Conservation (phyloP, 37 sponge, comb jelly and placozoan species). For the Halichondria panicea region DNA sequence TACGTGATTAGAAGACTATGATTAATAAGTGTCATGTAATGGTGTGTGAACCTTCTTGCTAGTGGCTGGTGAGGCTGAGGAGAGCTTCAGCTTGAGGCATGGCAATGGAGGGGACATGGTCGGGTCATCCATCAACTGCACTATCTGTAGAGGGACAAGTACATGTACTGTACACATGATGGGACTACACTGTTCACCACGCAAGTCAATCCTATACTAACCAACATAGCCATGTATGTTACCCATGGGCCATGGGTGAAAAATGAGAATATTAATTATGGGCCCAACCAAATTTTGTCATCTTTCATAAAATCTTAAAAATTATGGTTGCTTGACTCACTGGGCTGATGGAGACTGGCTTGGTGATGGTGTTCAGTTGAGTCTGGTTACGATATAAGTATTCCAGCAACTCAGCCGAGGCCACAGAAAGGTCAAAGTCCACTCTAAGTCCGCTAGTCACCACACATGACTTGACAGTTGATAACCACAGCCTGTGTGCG, state of each 20-base stretch:
- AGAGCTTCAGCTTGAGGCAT: constrained; percentile 30
- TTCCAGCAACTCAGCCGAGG: constrained; percentile 50
- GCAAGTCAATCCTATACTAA: no score
- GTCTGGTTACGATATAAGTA: constrained; percentile 46
- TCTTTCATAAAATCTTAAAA: background rate
- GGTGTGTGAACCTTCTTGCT: background rate
- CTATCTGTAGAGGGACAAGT: background rate
- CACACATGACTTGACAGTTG: constrained; percentile 7
- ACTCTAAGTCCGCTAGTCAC: background rate
- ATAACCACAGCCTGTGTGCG: constrained; percentile 41
- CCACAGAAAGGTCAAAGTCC: constrained; percentile 37
- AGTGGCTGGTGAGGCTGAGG: background rate
- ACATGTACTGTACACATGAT: background rate
- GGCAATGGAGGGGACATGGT: constrained; percentile 8
- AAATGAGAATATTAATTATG: no score
- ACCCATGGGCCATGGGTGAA: no score
- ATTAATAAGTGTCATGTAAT: background rate
- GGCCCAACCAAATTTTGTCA: no score
- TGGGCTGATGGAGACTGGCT: constrained; percentile 45
- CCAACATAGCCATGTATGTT: no score
- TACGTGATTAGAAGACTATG: background rate
- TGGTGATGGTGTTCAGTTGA: constrained; percentile 35
- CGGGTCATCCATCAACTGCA: constrained; percentile 14
- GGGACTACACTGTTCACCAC: background rate
- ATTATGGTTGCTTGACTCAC: constrained; percentile 15